A percentile compares a stretch with the other conserved stretches of the same genome.
Conservation (phyloP, 2,113 vertebrate genomes). For the Collichthys lucidus region DNA sequence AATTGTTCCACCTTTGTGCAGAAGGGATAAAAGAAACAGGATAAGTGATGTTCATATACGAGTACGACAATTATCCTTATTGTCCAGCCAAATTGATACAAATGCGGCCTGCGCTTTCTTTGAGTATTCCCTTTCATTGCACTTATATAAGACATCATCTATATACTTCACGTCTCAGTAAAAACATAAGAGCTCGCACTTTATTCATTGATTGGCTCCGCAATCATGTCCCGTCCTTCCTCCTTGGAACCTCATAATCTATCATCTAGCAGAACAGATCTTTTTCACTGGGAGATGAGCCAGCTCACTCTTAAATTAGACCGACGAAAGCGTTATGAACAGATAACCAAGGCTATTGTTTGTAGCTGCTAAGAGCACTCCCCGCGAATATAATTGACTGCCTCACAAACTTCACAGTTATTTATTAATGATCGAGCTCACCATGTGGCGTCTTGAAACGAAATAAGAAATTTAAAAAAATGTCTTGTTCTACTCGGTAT, state of each 20-base stretch:
- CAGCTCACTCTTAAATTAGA: slow-evolving; percentile 14
- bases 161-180: not conserved
- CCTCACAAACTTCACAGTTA: not conserved
- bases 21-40: slow-evolving; percentile 19
- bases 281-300: slow-evolving; percentile 20
- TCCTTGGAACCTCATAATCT: not conserved
- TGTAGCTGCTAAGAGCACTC: slow-evolving; percentile 10
- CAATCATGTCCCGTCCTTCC: not conserved
- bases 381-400: not conserved
- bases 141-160: slow-evolving; percentile 1
- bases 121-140: slow-evolving; percentile 10
- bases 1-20: slow-evolving; percentile 6
- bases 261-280: slow-evolving; percentile 2
- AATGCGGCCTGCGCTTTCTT: not conserved
- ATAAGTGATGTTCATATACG: not conserved
- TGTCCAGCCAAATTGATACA: slow-evolving; percentile 14
- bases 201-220: slow-evolving; percentile 15
- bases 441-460: not conserved
- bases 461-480: not conserved
- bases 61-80: slow-evolving; percentile 39
- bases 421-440: not conserved
- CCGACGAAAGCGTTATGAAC: not conserved
- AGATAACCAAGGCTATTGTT: not conserved
- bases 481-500: not conserved
- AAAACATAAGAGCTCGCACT: slow-evolving; percentile 12